A percentile compares a stretch with the other conserved stretches of the same genome.
phyloP scores from a whole-genome alignment of 2,113 vertebrate genomes.

The Gadus macrocephalus region DNA sequence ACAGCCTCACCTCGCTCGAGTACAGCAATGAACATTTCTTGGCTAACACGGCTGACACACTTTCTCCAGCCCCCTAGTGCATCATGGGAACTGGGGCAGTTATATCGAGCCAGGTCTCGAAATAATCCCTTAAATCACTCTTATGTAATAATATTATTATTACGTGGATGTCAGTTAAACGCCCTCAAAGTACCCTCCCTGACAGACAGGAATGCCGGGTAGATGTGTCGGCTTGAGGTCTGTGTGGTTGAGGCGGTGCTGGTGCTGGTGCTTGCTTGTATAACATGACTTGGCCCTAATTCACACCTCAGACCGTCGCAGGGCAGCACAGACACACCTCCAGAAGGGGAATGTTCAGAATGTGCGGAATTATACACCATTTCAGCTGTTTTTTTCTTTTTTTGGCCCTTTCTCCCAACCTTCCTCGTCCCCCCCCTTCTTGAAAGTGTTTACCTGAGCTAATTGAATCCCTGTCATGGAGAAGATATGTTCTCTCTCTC shows the following conservation, averaged over 20 bases:
- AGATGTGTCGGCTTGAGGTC: neutral
- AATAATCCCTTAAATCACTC: conserved; percentile 38
- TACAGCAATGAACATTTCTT: too few species aligned
- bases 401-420: too few species aligned
- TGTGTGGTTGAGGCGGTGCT: conserved; percentile 8
- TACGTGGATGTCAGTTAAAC: conserved; percentile 41
- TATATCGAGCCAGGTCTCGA: conserved; percentile 37
- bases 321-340: conserved; percentile 13
- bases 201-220: conserved; percentile 34
- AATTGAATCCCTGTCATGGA: too few species aligned
- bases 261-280: neutral
- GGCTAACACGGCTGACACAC: conserved; percentile 20
- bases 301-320: neutral
- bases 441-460: too few species aligned
- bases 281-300: conserved; percentile 5
- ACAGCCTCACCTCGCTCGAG: too few species aligned
- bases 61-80: conserved; percentile 11
- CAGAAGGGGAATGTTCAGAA: conserved; percentile 47
- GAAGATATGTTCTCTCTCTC: too few species aligned
- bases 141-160: conserved; percentile 4
- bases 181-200: conserved; percentile 31
- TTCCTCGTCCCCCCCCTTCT: too few species aligned
- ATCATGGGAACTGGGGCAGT: conserved; percentile 38
- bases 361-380: conserved; percentile 31
- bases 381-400: neutral